Evolutionary conservation across 2,888 invertebrate genomes (phyloP).

Genomic region (Eulithis prunata): DNA sequence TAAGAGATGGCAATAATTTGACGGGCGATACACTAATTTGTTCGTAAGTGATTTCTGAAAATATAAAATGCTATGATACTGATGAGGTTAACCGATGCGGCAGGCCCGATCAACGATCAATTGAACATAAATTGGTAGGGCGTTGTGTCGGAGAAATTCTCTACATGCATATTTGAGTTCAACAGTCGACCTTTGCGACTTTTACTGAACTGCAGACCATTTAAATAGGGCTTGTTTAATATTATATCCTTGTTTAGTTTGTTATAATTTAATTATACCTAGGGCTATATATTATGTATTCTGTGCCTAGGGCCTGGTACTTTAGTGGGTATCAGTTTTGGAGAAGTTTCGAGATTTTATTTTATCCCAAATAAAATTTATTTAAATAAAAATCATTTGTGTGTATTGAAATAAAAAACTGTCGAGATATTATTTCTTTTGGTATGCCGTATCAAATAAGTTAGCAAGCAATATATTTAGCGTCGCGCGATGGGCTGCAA

Average conservation of each 20-base stretch:
- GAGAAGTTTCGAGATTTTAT: too few species aligned
- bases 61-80: slow-evolving; percentile 35
- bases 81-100: slow-evolving; percentile 45
- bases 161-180: slow-evolving; percentile 23
- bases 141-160: slow-evolving; percentile 46
- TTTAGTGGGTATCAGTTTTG: too few species aligned
- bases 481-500: slow-evolving; percentile 47
- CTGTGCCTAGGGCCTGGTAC: too few species aligned
- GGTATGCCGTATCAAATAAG: slow-evolving; percentile 7
- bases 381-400: too few species aligned
- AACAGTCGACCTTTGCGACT: slow-evolving; percentile 17
- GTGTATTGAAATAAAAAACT: too few species aligned
- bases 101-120: slow-evolving; percentile 64
- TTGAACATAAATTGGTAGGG: slow-evolving; percentile 70
- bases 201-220: slow-evolving; percentile 7
- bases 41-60: slow-evolving; percentile 14
- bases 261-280: too few species aligned
- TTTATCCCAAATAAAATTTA: too few species aligned
- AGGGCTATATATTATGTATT: too few species aligned
- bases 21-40: background rate
- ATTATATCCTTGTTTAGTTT: too few species aligned
- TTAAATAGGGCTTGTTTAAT: background rate
- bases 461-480: slow-evolving; percentile 38
- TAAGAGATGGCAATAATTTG: too few species aligned
- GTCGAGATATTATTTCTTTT: background rate